Base-by-base conservation (phyloP, 1,140 invertebrate species). In the Coptotermes formosanus region DNA sequence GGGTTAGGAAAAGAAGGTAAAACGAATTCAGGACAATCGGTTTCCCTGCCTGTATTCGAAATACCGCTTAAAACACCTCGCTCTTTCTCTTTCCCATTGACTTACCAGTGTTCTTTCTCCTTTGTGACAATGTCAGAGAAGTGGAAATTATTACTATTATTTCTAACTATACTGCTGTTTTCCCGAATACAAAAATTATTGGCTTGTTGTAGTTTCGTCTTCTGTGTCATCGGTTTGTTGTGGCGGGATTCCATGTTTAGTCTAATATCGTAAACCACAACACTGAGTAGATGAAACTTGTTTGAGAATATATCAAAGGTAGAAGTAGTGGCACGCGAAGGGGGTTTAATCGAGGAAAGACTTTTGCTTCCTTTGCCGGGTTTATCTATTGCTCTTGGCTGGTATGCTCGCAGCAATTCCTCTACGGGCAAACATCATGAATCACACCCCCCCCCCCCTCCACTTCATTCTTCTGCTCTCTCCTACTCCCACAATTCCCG, bases 361-460 rank as follows among this genome's bases (percentile, higher is more conserved):
- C 14, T 55, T 75, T 75, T 12, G 64, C 64, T 75, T 75, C 25
- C 64, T 75, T 25, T 30, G 9, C 25, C 64, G 25, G 64, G 30
- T 75, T 75, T 75, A 75, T 75, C 25, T 75, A 75, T 6, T 75
- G 25, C 64, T 75, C n/a, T 30, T 30, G 64, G 64, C 14, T 75
- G 14, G 25, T 8, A 75, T 75, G 64, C 64, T n/a, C n/a, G 9
- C 64, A 75, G 64, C n/a, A 30, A 30, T n/a, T 75, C n/a, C n/a
- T 75, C 64, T 14, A 75, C 59, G 64, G 64, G 64, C 64, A 75
- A 75, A 75, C 64, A 75, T 30, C 64, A 75, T 75, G 64, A 75
- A 75, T 75, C 64, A 75, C 64, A 6, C n/a, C 64, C n/a, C 3
- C 64, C 64, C 3, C 59, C 7, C 8, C 59, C 7, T 16, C 3